Percentiles rank a stretch among this genome's conserved stretches.
phyloP scores from a whole-genome alignment of 2,113 vertebrate species.

The Cercopithecus mona region DNA sequence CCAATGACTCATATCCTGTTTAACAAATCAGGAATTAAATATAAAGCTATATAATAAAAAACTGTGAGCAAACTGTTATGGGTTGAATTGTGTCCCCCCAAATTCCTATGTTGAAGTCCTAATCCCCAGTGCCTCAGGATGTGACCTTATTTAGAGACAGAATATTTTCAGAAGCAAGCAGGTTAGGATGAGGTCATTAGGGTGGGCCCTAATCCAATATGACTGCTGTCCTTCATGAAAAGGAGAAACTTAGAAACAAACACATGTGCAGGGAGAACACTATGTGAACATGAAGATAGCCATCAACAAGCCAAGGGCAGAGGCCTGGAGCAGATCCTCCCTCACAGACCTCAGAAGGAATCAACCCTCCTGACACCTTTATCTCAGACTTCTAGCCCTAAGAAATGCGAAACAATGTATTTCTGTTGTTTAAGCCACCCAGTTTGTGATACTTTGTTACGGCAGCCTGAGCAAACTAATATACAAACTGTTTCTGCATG shows the following conservation, averaged over 20 bases:
- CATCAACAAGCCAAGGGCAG: neutral
- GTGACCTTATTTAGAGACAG: neutral
- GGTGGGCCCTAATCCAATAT: neutral
- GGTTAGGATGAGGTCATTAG: neutral
- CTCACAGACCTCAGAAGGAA: neutral
- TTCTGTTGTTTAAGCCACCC: neutral
- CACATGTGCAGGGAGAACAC: neutral
- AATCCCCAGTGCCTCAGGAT: neutral
- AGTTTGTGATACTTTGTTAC: neutral
- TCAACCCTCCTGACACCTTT: neutral
- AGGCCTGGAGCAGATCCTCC: neutral
- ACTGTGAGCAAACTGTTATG: neutral
- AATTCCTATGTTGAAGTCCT: neutral
- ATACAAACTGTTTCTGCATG: neutral
- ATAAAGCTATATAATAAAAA: neutral
- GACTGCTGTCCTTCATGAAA: neutral
- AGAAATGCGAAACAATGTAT: neutral
- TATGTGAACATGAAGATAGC: neutral
- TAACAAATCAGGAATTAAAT: conserved; percentile 13
- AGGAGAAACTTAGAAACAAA: conserved; percentile 3
- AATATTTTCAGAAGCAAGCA: neutral
- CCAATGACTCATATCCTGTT: neutral
- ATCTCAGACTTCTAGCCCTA: neutral
- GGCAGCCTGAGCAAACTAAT: neutral
- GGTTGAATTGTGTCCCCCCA: neutral